Conservation (phyloP, 2,888 invertebrate genomes). For the Campaea margaritaria region DNA sequence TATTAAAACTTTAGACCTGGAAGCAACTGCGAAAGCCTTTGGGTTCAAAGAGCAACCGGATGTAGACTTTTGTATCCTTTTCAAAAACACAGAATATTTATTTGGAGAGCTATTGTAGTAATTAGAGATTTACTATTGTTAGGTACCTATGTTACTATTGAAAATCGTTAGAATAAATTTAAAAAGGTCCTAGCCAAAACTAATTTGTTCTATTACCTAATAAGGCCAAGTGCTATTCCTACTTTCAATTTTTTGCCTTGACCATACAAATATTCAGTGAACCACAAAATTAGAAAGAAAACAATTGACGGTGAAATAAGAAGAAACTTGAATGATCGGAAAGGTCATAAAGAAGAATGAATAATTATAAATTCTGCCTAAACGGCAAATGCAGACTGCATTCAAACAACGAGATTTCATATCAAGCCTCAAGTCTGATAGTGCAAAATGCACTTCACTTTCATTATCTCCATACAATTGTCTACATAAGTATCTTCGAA, state of each 20-base stretch:
- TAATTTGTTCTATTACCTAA: too few relatives aligned
- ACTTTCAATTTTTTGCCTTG: conserved; percentile 9
- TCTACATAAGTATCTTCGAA: not conserved
- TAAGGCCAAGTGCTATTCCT: too few relatives aligned
- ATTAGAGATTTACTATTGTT: too few relatives aligned
- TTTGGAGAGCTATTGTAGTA: too few relatives aligned
- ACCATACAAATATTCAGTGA: conserved; percentile 25
- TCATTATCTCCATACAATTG: conserved; percentile 1
- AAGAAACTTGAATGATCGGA: not conserved
- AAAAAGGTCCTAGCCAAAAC: too few relatives aligned
- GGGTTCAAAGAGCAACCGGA: conserved; percentile 97
- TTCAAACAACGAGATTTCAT: too few relatives aligned
- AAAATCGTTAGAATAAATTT: too few relatives aligned
- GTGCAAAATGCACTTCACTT: not conserved
- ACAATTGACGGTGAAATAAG: not conserved
- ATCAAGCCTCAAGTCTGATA: too few relatives aligned
- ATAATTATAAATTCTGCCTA: not conserved
- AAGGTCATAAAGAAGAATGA: too few relatives aligned
- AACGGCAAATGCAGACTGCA: not conserved
- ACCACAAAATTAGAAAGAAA: conserved; percentile 23
- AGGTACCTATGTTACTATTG: too few relatives aligned
- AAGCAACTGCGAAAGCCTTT: conserved; percentile 95
- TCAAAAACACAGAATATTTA: conserved; percentile 28
- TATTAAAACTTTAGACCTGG: conserved; percentile 93
- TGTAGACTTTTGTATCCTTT: conserved; percentile 93